Evolutionary conservation across 2,888 invertebrate genomes (phyloP), one percentile per base, ranked within the genome.

Genomic region (Brachylomia viminalis): DNA sequence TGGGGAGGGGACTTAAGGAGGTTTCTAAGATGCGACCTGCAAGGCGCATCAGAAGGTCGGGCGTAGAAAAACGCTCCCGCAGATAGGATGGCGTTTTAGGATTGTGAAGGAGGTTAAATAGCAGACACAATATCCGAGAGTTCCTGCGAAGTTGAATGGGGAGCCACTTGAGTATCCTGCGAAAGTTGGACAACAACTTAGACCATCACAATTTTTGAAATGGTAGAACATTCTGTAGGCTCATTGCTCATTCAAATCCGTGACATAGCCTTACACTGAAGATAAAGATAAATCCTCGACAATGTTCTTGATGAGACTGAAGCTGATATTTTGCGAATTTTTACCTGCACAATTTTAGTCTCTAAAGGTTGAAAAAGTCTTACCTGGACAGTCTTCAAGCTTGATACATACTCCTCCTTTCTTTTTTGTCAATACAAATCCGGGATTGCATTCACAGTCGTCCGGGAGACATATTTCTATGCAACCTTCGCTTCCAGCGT

Each of bases 391-490:
- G 42, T 81, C 78, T 72, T 64, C 30, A 3, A 33, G 79, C 15
- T 56, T 38, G 23, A 81, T 66, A 27, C 81, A 81, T 62, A 47
- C 20, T 30, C 81, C 81, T 17, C 45, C 47, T 17, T 17, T 5
- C 17, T 70, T 33, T 45, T 56, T 27, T 17, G 49, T 58, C 33
- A 64, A 33, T 15, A 77, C 47, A 68, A 56, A 80, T 42, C 73
- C 81, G 0, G 54, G 52, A 20, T 83, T 81, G 52, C 93, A 93
- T 20, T 86, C 84, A 61, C 92, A 93, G 1, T 88, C 90, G 30
- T 54, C 79, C n/a, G 61, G 76, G n/a, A 72, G 77, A 83, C 86
- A 87, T 42, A 45, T 20, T 7, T 54, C 61, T n/a, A 23, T 67
- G 54, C 90, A 89, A 0, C 68, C 62, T 0, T 27, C 10, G 2